Conservation (phyloP, 2,888 invertebrate genomes). For the Drosophila robusta region DNA sequence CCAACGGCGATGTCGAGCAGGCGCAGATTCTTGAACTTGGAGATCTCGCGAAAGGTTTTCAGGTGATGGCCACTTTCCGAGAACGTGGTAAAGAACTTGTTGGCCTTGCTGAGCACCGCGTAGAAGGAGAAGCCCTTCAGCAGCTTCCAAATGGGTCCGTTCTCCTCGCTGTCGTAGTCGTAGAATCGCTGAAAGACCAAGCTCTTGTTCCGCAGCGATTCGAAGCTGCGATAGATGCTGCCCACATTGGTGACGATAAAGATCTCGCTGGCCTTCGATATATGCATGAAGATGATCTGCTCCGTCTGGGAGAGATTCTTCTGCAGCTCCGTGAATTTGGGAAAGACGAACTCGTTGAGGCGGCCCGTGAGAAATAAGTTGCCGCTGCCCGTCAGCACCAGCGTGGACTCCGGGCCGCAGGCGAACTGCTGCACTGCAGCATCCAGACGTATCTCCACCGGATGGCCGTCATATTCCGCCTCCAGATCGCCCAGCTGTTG, state of each 20-base stretch:
- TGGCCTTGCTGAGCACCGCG: constrained; percentile 83
- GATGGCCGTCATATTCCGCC: constrained; percentile 69
- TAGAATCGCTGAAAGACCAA: constrained; percentile 84
- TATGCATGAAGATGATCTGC: constrained; percentile 83
- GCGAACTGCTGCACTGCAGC: constrained; percentile 80
- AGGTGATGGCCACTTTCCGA: constrained; percentile 85
- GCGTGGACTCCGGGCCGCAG: constrained; percentile 83
- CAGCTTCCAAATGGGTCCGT: constrained; percentile 84
- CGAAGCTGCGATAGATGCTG: constrained; percentile 83
- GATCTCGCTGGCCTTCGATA: constrained; percentile 84
- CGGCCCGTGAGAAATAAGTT: constrained; percentile 82
- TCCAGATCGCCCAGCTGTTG: constrained; percentile 81
- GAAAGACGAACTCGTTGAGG: constrained; percentile 83
- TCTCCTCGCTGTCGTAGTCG: constrained; percentile 84
- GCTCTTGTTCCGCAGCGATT: constrained; percentile 82
- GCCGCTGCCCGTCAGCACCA: constrained; percentile 83
- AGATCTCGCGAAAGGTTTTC: constrained; percentile 84
- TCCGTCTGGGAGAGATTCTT: constrained; percentile 82
- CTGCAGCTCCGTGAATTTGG: constrained; percentile 83
- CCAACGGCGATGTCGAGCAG: constrained; percentile 83
- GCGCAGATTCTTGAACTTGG: constrained; percentile 84
- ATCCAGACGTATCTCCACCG: constrained; percentile 81
- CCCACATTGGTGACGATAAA: constrained; percentile 84
- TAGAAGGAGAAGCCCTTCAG: constrained; percentile 83
- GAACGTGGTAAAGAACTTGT: constrained; percentile 84